phyloP scores from a whole-genome alignment of 2,113 vertebrate species.

The Chaetops frenatus region DNA sequence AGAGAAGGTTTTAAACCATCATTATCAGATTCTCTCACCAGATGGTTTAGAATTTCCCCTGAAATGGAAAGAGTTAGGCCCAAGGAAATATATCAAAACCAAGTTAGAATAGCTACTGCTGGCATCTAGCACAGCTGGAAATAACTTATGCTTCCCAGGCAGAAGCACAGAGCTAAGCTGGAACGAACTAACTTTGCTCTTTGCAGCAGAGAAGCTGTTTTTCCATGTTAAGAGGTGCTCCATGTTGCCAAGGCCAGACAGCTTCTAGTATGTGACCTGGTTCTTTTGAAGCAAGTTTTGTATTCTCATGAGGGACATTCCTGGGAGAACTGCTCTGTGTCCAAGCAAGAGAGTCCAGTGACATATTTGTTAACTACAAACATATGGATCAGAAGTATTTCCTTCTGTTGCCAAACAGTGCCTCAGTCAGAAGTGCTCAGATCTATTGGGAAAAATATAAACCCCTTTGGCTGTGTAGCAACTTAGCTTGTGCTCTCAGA shows the following conservation, averaged over 20 bases:
- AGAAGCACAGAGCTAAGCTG: not conserved
- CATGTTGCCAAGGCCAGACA: not conserved
- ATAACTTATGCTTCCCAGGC: not conserved
- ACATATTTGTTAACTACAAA: not conserved
- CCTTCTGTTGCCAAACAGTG: not conserved
- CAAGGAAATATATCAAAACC: not conserved
- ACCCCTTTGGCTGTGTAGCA: not conserved
- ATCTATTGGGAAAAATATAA: not conserved
- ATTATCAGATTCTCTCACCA: not conserved
- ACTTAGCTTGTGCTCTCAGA: not conserved
- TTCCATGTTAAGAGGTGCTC: not conserved
- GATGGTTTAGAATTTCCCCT: not conserved
- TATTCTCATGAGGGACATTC: not conserved
- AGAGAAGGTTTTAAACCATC: not conserved
- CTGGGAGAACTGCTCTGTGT: not conserved
- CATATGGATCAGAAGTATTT: not conserved
- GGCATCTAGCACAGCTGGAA: not conserved
- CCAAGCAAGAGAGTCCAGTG: not conserved
- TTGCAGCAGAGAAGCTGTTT: not conserved
- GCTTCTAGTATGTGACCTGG: not conserved
- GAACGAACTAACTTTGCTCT: not conserved
- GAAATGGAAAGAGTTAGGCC: not conserved
- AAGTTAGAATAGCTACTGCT: not conserved
- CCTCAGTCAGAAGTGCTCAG: not conserved
- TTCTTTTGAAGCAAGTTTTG: constrained; percentile 2